Conservation (phyloP, 2,113 vertebrate genomes). For the Tachysurus vachellii region DNA sequence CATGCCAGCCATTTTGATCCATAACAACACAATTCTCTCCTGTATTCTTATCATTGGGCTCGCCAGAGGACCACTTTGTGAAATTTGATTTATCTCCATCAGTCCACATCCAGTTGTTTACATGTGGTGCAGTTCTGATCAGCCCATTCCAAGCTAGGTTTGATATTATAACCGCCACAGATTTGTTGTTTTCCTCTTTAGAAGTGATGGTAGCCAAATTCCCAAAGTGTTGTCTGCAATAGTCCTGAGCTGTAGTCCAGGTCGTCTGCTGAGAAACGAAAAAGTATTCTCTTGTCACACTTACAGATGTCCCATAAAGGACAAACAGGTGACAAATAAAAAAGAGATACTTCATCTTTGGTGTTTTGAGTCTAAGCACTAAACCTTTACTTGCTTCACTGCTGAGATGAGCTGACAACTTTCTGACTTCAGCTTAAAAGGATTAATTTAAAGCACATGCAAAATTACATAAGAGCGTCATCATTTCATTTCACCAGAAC, state of each 20-base stretch:
- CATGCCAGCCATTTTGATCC: background rate
- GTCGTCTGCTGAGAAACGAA: background rate
- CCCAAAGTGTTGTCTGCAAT: background rate
- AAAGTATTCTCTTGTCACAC: background rate
- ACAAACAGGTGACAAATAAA: background rate
- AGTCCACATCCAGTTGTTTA: constrained; percentile 13
- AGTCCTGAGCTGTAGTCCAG: background rate
- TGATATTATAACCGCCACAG: background rate
- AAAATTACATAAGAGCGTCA: background rate
- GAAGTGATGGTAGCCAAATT: background rate
- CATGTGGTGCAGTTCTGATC: background rate
- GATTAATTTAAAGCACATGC: constrained; percentile 15
- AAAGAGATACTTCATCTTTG: constrained; percentile 5
- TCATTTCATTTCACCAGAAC: too few species aligned
- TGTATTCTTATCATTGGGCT: background rate
- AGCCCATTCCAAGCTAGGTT: constrained; percentile 29
- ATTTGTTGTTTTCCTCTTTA: background rate
- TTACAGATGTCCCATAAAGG: background rate
- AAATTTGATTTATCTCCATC: background rate
- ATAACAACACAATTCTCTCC: background rate
- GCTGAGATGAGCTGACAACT: background rate
- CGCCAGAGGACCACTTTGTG: background rate
- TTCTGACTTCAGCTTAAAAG: background rate
- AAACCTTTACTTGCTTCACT: background rate
- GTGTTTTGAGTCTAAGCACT: background rate